These are phyloP conservation scores for Rhagophthalmus giganteus DNA, from an alignment of 2,888 invertebrate genomes.

Conservation along the genomic window DNA sequence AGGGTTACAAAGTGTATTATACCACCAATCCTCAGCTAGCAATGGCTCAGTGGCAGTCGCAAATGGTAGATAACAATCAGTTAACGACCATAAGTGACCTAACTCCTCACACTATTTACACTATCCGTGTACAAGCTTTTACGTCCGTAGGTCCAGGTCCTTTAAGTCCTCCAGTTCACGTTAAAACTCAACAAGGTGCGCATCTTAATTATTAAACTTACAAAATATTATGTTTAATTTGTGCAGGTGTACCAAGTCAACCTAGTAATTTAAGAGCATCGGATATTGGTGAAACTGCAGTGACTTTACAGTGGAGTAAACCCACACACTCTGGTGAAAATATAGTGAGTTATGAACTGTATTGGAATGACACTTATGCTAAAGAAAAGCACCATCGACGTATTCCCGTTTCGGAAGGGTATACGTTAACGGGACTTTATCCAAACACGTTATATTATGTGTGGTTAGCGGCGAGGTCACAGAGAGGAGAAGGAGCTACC, in stretches of 20 bases:
- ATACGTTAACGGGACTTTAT: conserved; percentile 86
- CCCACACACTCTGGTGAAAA: conserved; percentile 91
- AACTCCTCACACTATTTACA: conserved; percentile 90
- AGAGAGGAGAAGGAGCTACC: conserved; percentile 92
- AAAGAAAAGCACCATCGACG: conserved; percentile 85
- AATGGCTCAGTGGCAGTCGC: conserved; percentile 89
- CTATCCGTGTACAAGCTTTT: conserved; percentile 90
- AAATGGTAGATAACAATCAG: conserved; percentile 91
- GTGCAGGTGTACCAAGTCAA: conserved; percentile 90
- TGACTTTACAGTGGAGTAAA: conserved; percentile 89
- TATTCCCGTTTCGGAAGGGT: conserved; percentile 81
- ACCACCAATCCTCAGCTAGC: conserved; percentile 85
- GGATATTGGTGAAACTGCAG: conserved; percentile 86
- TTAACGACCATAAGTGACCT: conserved; percentile 91
- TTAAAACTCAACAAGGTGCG: conserved; percentile 93
- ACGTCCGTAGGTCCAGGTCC: conserved; percentile 96
- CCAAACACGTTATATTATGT: conserved; percentile 97
- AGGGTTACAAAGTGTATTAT: conserved; percentile 98
- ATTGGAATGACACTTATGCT: conserved; percentile 96
- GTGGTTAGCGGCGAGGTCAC: conserved; percentile 93
- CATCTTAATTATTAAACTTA: not conserved
- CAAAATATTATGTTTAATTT: not conserved
- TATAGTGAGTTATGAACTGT: conserved; percentile 93
- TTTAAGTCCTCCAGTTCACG: conserved; percentile 93
- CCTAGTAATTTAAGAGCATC: conserved; percentile 87